Base-by-base conservation (phyloP, 2,797 vertebrate species). In the Mormyrops attenuatus region DNA sequence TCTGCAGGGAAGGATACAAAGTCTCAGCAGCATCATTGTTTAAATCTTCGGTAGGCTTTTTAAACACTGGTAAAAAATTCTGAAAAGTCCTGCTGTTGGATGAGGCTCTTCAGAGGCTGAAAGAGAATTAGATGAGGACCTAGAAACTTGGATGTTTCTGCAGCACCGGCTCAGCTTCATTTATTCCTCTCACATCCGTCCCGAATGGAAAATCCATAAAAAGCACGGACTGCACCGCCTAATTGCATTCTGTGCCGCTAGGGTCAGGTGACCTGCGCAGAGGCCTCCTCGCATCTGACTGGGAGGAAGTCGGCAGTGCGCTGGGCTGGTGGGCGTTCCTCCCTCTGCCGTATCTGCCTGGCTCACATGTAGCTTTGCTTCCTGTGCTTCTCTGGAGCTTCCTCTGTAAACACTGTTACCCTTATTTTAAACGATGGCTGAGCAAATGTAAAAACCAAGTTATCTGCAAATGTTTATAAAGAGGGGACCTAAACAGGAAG, bases 401-500 rank as follows among this genome's bases (percentile, higher is more conserved):
- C 77, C 89, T 73, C 30, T 89, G 60, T 89, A 88, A 90, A 89
- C 89, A 73, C 60, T 6, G 53, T 20, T 9, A 17, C 22, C 63
- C 60, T 88, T 85, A 87, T 53, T 89, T 88, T 77, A 88, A 90
- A 90, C 88, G 47, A 88, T 80, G 47, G 20, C 60, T 20, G 63
- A 22, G 77, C 55, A 30, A 84, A 88, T 84, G 87, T 88, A 50
- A 90, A 82, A 88, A 38, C 84, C 55, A 63, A 89, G 89, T 90
- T 30, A 88, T 86, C 88, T 90, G 49, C 90, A 89, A 89, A 90
- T 89, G 87, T 86, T 88, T 82, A 87, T 47, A 89, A 63, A 63
- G 53, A 26, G 49, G 15, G 86, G 52, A 85, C 53, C 87, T 89
- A 73, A 77, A 90, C 92, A 93, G 92, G 90, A 93, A 92, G 89